Conservation (phyloP, 2,797 vertebrate genomes). For the Simalia tracyae region DNA sequence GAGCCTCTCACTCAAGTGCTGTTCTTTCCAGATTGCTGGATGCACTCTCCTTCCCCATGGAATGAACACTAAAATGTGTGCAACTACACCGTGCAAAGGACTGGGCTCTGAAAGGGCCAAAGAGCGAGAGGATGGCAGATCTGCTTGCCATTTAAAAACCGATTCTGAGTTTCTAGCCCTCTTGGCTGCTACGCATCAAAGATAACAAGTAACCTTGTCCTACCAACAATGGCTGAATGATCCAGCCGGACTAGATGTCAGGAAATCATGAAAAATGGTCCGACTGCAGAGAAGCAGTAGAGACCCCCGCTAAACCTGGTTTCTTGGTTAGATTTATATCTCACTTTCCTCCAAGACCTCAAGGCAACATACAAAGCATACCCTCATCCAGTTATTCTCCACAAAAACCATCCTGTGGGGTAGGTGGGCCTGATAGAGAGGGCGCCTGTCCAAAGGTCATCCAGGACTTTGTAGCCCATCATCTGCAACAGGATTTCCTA, state of each 20-base stretch:
- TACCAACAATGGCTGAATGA: background rate
- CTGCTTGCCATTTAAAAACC: background rate
- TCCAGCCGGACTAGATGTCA: background rate
- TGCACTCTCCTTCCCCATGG: fast-evolving
- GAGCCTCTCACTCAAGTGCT: background rate
- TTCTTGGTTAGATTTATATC: background rate
- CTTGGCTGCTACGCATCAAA: background rate
- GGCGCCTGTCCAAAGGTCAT: no score
- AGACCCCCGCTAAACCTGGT: background rate
- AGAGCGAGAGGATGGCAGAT: background rate
- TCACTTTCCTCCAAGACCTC: no score
- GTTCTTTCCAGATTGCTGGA: fast-evolving
- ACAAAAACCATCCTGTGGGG: no score
- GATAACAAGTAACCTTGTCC: background rate
- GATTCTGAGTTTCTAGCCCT: background rate
- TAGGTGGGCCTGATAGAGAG: no score
- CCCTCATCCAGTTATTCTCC: no score
- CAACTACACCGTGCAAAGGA: background rate
- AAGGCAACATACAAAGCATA: no score
- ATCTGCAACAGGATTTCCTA: no score
- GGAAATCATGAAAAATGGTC: background rate
- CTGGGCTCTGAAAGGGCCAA: background rate
- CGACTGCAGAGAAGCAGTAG: background rate
- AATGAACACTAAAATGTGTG: background rate
- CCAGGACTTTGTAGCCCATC: no score